phyloP scores from a whole-genome alignment of 2,113 vertebrate genomes.

The Hyperopisus bebe region DNA sequence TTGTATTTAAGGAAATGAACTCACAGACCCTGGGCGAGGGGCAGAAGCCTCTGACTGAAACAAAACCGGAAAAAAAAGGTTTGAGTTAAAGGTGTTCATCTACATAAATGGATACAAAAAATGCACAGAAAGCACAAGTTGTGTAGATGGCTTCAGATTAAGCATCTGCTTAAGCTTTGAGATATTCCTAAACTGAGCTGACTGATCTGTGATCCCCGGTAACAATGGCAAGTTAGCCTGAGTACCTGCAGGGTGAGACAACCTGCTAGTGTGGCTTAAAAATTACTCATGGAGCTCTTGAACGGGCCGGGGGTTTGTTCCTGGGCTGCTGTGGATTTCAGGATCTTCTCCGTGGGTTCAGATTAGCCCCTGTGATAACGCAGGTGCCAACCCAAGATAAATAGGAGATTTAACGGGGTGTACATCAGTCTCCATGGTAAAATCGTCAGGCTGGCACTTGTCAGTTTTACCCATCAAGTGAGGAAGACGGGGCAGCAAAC shows the following conservation, averaged over 20 bases:
- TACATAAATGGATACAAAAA: neutral
- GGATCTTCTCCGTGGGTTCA: neutral
- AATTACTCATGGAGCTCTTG: neutral
- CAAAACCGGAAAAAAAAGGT: neutral
- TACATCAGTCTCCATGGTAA: conserved; percentile 36
- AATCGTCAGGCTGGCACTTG: neutral
- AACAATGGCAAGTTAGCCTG: neutral
- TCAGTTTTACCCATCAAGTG: neutral
- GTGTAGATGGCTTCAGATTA: neutral
- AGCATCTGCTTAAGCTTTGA: neutral
- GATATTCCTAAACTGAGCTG: neutral
- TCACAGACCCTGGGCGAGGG: neutral
- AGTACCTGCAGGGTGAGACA: neutral
- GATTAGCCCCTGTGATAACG: conserved; percentile 55
- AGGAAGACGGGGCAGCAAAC: neutral
- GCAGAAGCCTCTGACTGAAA: neutral
- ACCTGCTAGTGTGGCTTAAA: neutral
- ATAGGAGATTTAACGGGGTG: conserved; percentile 53
- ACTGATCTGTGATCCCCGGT: neutral
- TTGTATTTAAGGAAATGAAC: neutral
- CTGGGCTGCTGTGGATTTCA: neutral
- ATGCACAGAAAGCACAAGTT: neutral
- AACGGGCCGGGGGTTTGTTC: neutral
- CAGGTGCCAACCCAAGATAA: conserved; percentile 46
- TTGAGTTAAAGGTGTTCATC: neutral